Conservation (phyloP, 2,888 invertebrate genomes). For the Amphipoea lucens region DNA sequence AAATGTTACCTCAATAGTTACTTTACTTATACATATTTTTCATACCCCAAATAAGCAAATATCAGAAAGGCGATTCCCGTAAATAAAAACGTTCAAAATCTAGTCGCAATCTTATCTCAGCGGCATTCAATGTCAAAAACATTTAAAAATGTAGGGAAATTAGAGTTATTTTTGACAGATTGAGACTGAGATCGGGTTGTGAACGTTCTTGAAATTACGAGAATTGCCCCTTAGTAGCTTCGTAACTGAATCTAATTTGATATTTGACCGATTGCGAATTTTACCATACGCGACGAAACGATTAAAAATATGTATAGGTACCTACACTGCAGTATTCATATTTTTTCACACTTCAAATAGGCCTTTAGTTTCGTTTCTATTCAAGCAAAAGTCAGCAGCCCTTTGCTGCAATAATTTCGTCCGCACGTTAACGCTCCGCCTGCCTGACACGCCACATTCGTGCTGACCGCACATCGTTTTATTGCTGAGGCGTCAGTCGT, state of each 20-base stretch:
- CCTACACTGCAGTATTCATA: background rate
- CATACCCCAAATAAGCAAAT: background rate
- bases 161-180: background rate
- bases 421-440: constrained; percentile 1
- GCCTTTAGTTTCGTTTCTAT: background rate
- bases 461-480: constrained; percentile 56
- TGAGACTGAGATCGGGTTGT: background rate
- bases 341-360: background rate
- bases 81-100: background rate
- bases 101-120: background rate
- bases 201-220: no score
- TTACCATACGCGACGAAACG: no score
- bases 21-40: background rate
- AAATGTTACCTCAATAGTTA: background rate
- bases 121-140: background rate
- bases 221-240: background rate
- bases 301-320: background rate
- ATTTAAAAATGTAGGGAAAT: background rate
- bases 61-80: background rate
- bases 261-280: no score
- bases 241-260: background rate
- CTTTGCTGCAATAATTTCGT: constrained; percentile 16
- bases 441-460: constrained; percentile 22
- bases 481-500: constrained; percentile 31
- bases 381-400: background rate